Percentiles rank a stretch among this genome's conserved stretches.
These are phyloP conservation scores for Peribatodes rhomboidaria DNA, from an alignment of 2,888 invertebrate genomes.

Conservation along the genomic window DNA sequence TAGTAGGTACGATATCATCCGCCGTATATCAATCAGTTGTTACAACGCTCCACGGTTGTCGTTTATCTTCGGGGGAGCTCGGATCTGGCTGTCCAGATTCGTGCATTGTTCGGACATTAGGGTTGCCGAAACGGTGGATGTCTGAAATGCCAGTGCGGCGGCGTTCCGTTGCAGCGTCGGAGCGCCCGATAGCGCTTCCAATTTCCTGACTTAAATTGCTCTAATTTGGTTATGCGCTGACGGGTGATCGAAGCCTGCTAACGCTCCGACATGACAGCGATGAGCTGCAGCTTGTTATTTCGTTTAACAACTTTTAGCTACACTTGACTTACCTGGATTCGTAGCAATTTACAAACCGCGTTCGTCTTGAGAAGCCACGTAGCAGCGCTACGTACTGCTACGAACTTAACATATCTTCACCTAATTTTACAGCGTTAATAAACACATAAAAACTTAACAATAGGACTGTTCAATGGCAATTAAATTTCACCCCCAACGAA, in stretches of 20 bases:
- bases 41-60: conserved; percentile 82
- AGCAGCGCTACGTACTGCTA: not conserved
- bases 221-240: conserved; percentile 85
- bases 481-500: conserved; percentile 32
- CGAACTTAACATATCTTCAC: not conserved
- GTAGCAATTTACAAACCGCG: conserved; percentile 6
- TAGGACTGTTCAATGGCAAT: conserved; percentile 34
- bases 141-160: conserved; percentile 80
- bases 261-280: conserved; percentile 63
- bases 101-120: conserved; percentile 85
- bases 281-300: conserved; percentile 66
- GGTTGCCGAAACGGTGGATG: conserved; percentile 76
- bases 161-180: conserved; percentile 71
- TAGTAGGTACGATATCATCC: conserved; percentile 73
- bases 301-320: conserved; percentile 37
- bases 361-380: not conserved
- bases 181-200: conserved; percentile 83
- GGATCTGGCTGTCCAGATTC: conserved; percentile 83
- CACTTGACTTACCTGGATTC: conserved; percentile 39
- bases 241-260: conserved; percentile 79
- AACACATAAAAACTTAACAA: conserved; percentile 23
- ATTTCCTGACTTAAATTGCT: conserved; percentile 86
- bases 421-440: conserved; percentile 22
- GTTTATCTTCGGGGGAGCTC: conserved; percentile 83
- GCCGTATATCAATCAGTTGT: conserved; percentile 86